These are phyloP conservation scores for Ictidomys tridecemlineatus DNA, from an alignment of 2,113 vertebrate species.

Conservation along the genomic window DNA sequence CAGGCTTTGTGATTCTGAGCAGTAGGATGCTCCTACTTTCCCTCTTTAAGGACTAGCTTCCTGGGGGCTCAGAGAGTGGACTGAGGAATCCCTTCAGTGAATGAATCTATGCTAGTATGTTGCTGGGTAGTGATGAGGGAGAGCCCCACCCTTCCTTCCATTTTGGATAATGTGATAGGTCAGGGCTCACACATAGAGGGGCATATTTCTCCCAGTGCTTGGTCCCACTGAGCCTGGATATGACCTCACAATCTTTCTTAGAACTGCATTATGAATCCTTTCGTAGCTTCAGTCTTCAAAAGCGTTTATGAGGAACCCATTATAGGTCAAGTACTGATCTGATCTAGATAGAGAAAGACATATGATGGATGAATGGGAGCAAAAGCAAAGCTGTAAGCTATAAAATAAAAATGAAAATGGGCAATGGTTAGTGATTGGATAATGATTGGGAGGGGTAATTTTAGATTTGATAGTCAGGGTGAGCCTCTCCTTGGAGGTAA, in stretches of 20 bases:
- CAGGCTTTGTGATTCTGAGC: too few species aligned
- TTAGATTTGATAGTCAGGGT: background rate
- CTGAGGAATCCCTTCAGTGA: background rate
- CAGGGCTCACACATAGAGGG: background rate
- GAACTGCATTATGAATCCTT: background rate
- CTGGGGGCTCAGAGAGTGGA: background rate
- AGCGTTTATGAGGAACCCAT: background rate
- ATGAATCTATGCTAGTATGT: accelerated
- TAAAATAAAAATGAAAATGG: background rate
- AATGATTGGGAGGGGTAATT: background rate
- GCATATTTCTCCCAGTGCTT: background rate
- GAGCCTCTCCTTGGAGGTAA: background rate
- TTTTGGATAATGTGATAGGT: too few species aligned
- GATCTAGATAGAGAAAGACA: background rate
- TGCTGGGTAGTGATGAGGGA: background rate
- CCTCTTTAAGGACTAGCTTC: background rate
- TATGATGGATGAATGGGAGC: background rate
- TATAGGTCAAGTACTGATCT: background rate
- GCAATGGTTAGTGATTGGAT: background rate
- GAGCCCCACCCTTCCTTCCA: too few species aligned
- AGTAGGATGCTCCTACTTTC: too few species aligned
- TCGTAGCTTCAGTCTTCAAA: background rate
- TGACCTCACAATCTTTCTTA: slow-evolving; percentile 4
- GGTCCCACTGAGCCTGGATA: background rate
- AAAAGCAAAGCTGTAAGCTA: background rate